A percentile compares a stretch with the other conserved stretches of the same genome.
Conservation (phyloP, 1,140 invertebrate species). For the Sipha flava region DNA sequence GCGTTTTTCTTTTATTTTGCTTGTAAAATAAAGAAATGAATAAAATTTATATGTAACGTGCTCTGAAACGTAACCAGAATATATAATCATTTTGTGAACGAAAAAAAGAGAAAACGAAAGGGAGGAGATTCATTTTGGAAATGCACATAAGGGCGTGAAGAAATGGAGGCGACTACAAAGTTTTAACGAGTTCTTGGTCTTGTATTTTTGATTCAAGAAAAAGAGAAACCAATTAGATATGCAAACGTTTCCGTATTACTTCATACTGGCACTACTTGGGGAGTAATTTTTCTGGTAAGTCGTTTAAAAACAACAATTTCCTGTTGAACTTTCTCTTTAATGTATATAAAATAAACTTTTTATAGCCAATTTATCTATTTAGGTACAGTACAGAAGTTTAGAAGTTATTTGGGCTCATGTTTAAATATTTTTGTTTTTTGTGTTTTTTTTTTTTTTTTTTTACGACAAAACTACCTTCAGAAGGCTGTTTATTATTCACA, state of each 20-base stretch:
- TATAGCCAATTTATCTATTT: not conserved
- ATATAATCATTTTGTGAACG: not conserved
- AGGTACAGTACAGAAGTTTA: no score
- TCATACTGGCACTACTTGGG: constrained; percentile 7
- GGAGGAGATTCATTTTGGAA: not conserved
- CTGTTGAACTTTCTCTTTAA: constrained; percentile 3
- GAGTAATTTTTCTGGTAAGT: constrained; percentile 10
- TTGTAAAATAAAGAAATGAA: not conserved
- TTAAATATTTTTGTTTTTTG: not conserved
- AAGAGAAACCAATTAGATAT: not conserved
- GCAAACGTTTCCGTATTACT: not conserved
- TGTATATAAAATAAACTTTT: constrained; percentile 14
- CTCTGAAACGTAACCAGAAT: not conserved
- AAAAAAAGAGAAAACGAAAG: not conserved
- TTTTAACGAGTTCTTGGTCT: constrained; percentile 8
- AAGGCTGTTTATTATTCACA: no score
- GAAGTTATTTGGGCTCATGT: not conserved
- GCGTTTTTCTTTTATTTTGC: not conserved
- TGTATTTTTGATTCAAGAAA: not conserved
- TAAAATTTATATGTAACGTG: not conserved
- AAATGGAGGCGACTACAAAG: not conserved
- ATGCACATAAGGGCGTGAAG: not conserved
- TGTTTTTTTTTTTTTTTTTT: no score
- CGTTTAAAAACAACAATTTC: constrained; percentile 17
- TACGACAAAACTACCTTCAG: no score